A percentile compares a stretch with the other conserved stretches of the same genome.
Evolutionary conservation across 2,113 vertebrate genomes (phyloP).

Genomic region (Lophius piscatorius): DNA sequence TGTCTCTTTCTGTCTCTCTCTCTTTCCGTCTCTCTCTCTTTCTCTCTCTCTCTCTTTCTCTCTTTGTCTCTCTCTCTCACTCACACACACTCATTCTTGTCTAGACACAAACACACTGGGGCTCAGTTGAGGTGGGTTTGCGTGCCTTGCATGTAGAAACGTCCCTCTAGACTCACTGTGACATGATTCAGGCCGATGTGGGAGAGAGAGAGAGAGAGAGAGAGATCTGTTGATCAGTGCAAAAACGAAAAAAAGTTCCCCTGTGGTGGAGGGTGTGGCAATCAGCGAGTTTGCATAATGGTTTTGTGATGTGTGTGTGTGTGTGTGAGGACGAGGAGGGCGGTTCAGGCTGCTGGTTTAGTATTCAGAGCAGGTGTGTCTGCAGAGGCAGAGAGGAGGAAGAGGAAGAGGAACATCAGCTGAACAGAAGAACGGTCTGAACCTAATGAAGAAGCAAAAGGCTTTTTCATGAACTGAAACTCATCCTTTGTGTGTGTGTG

Average conservation of each 20-base stretch:
- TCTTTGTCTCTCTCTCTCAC: constrained; percentile 5
- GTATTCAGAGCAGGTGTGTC: constrained; percentile 87
- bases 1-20: constrained; percentile 5
- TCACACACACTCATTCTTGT: constrained; percentile 1
- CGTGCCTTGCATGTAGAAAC: constrained; percentile 52
- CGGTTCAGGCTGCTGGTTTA: constrained; percentile 77
- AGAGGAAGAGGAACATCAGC: constrained; percentile 41
- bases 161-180: constrained; percentile 22
- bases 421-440: background rate
- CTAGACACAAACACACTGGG: constrained; percentile 28
- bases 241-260: constrained; percentile 46
- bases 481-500: background rate
- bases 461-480: constrained; percentile 5
- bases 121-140: constrained; percentile 9
- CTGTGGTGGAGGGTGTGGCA: constrained; percentile 52
- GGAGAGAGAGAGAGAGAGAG: constrained; percentile 3
- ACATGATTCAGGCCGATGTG: constrained; percentile 19
- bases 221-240: constrained; percentile 38
- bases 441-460: constrained; percentile 5
- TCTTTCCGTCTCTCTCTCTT: background rate
- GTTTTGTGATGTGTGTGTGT: constrained; percentile 7
- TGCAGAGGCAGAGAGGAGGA: constrained; percentile 75
- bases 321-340: constrained; percentile 29
- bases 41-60: background rate
- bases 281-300: constrained; percentile 21